These are phyloP conservation scores for Pogonocichla stellata DNA, from an alignment of 2,113 vertebrate genomes.

Conservation along the genomic window DNA sequence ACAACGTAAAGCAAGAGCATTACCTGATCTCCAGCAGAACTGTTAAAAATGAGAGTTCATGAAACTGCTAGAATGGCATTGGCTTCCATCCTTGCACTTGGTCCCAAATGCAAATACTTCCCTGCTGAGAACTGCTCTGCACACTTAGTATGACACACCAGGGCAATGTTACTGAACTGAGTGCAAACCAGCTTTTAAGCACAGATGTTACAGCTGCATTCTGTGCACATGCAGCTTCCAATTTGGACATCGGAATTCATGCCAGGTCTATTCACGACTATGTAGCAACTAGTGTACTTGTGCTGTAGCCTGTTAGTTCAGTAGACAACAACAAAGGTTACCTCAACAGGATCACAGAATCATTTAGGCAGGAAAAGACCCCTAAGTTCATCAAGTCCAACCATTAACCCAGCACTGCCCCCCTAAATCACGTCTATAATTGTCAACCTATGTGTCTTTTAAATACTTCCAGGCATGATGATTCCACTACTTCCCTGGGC, in stretches of 20 bases:
- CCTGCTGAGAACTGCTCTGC: background rate
- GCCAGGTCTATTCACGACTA: background rate
- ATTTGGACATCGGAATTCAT: background rate
- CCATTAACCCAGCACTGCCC: background rate
- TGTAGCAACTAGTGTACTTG: background rate
- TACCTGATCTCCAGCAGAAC: background rate
- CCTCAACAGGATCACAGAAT: background rate
- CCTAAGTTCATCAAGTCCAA: background rate
- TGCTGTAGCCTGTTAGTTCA: background rate
- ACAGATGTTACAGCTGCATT: background rate
- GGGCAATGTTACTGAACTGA: background rate
- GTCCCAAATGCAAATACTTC: background rate
- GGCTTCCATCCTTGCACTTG: background rate
- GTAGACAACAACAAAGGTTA: background rate
- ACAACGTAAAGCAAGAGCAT: background rate
- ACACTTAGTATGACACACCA: background rate
- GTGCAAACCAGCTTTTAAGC: background rate
- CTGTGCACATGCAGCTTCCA: rapidly evolving
- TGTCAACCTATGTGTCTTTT: background rate
- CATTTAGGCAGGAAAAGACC: background rate
- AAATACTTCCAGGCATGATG: background rate
- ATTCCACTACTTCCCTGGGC: background rate
- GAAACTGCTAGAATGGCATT: background rate
- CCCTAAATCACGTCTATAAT: background rate
- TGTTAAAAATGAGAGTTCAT: background rate